These are phyloP conservation scores for Petrolisthes manimaculis DNA, from an alignment of 2,888 invertebrate genomes.

Conservation along the genomic window DNA sequence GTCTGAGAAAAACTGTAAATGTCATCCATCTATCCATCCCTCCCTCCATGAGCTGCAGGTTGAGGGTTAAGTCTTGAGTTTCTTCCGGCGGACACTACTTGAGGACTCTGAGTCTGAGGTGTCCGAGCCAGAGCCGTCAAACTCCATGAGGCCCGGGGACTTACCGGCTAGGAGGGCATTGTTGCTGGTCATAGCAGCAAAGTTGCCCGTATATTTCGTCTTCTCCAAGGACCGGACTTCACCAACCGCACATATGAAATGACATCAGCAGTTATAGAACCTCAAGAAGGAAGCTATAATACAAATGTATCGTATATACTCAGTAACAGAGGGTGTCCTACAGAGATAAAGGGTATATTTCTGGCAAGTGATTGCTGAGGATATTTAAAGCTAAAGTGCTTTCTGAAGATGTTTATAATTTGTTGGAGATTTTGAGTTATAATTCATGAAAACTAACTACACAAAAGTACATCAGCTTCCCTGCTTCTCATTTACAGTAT, in stretches of 20 bases:
- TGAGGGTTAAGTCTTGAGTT: slow-evolving; percentile 55
- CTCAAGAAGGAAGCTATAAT: not conserved
- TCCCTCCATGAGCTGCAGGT: not conserved
- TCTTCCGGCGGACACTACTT: slow-evolving; percentile 53
- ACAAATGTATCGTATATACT: not conserved
- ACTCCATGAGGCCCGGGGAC: slow-evolving; percentile 47
- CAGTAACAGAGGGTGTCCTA: not conserved
- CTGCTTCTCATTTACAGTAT: too few relatives aligned
- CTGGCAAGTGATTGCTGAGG: not conserved
- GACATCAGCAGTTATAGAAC: not conserved
- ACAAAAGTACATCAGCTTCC: too few relatives aligned
- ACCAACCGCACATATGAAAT: not conserved
- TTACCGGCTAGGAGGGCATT: slow-evolving; percentile 36
- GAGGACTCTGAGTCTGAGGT: slow-evolving; percentile 50
- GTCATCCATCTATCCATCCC: not conserved
- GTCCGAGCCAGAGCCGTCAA: slow-evolving; percentile 53
- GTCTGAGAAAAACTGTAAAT: not conserved
- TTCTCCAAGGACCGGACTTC: slow-evolving; percentile 64
- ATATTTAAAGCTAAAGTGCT: not conserved
- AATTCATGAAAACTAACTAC: too few relatives aligned
- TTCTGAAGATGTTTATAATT: too few relatives aligned
- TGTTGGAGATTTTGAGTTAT: too few relatives aligned
- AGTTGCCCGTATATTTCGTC: slow-evolving; percentile 65
- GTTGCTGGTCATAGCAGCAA: slow-evolving; percentile 63
- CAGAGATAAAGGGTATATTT: not conserved